A percentile compares a stretch with the other conserved stretches of the same genome.
Conservation (phyloP, 2,113 vertebrate species). For the Zosterops hypoxanthus region DNA sequence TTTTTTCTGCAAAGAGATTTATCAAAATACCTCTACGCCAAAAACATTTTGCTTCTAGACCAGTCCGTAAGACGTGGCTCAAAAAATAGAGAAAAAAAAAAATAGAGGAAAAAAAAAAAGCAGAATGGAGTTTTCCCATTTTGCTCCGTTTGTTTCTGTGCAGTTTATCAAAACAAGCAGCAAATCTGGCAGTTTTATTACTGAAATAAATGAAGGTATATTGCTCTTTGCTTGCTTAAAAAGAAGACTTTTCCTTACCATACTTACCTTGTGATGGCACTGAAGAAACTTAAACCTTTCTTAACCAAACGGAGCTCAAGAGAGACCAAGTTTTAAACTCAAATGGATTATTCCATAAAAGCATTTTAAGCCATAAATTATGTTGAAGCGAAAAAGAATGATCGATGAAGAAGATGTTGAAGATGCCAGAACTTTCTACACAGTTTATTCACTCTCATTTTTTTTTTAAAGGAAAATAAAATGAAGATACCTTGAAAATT, state of each 20-base stretch:
- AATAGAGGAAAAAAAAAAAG: neutral
- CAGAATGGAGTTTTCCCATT: neutral
- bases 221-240: slow-evolving; percentile 26
- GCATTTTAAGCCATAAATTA: slow-evolving; percentile 84
- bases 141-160: slow-evolving; percentile 58
- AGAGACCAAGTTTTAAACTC: slow-evolving; percentile 62
- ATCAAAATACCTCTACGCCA: slow-evolving; percentile 73
- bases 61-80: slow-evolving; percentile 24
- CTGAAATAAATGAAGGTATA: slow-evolving; percentile 30
- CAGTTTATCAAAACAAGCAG: slow-evolving; percentile 26
- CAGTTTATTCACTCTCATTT: slow-evolving; percentile 15
- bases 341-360: slow-evolving; percentile 62
- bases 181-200: slow-evolving; percentile 14
- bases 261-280: slow-evolving; percentile 83
- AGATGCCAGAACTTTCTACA: slow-evolving; percentile 23
- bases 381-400: slow-evolving; percentile 30
- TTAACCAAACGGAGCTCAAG: slow-evolving; percentile 70
- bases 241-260: slow-evolving; percentile 49
- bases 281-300: slow-evolving; percentile 68
- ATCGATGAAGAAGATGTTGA: slow-evolving; percentile 46
- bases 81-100: neutral
- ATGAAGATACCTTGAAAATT: slow-evolving; percentile 36
- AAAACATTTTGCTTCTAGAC: slow-evolving; percentile 50
- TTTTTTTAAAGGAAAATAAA: slow-evolving; percentile 43
- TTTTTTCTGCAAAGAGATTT: slow-evolving; percentile 71